Evolutionary conservation across 2,888 invertebrate genomes (phyloP), one percentile per base, ranked within the genome.

Genomic region (Mystacides longicornis): DNA sequence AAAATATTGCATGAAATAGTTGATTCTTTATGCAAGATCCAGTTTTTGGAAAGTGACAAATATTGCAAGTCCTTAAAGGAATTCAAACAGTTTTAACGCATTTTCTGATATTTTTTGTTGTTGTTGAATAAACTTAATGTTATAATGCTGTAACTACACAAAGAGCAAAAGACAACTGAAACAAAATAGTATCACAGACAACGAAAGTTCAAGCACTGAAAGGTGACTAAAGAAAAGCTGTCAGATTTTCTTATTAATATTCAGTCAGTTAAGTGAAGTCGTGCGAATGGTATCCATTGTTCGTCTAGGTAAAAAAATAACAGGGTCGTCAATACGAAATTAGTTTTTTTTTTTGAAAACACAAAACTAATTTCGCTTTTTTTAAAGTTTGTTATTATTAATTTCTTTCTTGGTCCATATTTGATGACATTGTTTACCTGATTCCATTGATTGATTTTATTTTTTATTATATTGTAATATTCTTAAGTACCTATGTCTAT

Each of bases 211-310:
- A 48, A 48, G 23, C 16, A 23, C 48, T 23, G 22, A 23, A 48
- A 48, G 23, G 48, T 48, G 48, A 48, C 48, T 48, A 23, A 48
- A 48, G 48, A 23, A 48, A 48, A 3, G 22, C 48, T 23, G 48
- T 48, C n/a, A 48, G 48, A 48, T 48, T 48, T 48, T 23, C 48
- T 21, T 48, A 48, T 48, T 48, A 48, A 48, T 48, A 18, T 48
- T 48, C 16, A 4, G 48, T 9, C 23, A 18, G 23, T 16, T 48
- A 48, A 22, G 46, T 23, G 23, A 48, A 22, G 48, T 48, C 48
- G 48, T 48, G 48, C 21, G 48, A 48, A 48, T 48, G 23, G 48
- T 23, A 48, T 18, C 14, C 16, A 48, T 22, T 7, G 45, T 16
- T 45, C 7, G 45, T 45, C 11, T 45, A 45, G 3, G 18, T 20